phyloP scores from a whole-genome alignment of 2,888 invertebrate genomes.

The Diplolepis rosae region DNA sequence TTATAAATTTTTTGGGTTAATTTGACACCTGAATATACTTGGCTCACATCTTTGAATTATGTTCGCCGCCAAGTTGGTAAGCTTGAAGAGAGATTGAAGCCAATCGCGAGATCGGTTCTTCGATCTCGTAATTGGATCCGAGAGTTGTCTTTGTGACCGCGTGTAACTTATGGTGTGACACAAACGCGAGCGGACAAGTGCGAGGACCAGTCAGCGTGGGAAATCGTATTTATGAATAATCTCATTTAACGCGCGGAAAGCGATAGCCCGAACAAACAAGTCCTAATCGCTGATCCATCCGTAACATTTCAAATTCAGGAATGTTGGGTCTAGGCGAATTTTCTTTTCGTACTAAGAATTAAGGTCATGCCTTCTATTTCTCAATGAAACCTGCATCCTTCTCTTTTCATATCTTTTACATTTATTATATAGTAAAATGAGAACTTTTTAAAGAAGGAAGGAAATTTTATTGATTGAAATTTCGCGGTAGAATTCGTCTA shows the following conservation, averaged over 20 bases:
- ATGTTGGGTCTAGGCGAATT: no score
- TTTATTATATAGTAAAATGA: no score
- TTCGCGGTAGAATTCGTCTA: no score
- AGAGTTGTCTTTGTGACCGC: constrained; percentile 23
- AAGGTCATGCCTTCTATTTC: no score
- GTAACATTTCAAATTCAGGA: no score
- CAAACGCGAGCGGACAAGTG: constrained; percentile 55
- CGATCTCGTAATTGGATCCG: constrained; percentile 29
- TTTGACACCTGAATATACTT: neutral
- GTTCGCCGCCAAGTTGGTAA: constrained; percentile 33
- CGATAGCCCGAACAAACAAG: neutral
- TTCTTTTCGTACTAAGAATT: no score
- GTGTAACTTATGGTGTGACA: constrained; percentile 51
- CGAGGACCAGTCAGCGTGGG: constrained; percentile 54
- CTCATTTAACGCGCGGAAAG: constrained; percentile 24
- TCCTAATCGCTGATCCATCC: constrained; percentile 2
- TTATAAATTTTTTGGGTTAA: neutral
- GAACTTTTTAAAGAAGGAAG: no score
- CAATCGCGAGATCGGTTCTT: constrained; percentile 27
- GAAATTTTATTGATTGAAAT: no score
- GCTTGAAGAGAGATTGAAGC: constrained; percentile 41
- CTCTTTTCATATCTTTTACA: no score
- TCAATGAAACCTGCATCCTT: no score
- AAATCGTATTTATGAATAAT: constrained; percentile 50
- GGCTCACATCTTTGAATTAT: constrained; percentile 35